Evolutionary conservation across 2,797 vertebrate genomes (phyloP), one percentile per base, ranked within the genome.

Genomic region (Oreonectes daqikongensis): DNA sequence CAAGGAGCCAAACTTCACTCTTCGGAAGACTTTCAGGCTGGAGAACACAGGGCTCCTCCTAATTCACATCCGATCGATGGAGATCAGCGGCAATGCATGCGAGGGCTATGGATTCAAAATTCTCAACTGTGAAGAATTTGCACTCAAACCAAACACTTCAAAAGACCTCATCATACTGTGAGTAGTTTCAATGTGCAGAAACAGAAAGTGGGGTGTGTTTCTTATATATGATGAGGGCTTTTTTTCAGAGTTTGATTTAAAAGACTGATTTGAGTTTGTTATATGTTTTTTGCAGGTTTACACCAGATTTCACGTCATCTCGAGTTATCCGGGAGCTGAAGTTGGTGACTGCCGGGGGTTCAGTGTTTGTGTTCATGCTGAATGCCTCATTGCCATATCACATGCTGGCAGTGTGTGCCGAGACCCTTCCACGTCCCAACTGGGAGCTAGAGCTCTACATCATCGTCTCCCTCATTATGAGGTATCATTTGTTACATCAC

Each of bases 41-140:
- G 98, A 99, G 84, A 99, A 99, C 84, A 95, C 93, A 0, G 98
- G 97, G 28, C 88, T 96, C 85, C 96, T 99, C 81, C 94, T 94
- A 3, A 93, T 99, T 85, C 93, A 90, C 79, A 88, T 99, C 86
- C 92, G 91, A 81, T 92, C 94, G 0, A 93, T 95, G 79, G 95
- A 97, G 90, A 96, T 99, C 90, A 97, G 96, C 80, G 97, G 96
- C 24, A 95, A 95, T 57, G 79, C 89, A 0, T 99, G 98, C 82
- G 96, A 98, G 90, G 98, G 97, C 86, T 99, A 96, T 46, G 98
- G 97, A 90, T 99, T 99, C 91, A 99, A 98, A 93, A 92, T 99
- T 88, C 91, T 98, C 89, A 97, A 95, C 88, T 99, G 98, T 92
- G 94, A 98, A 71, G 96, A 95, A 86, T 98, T 99, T 94, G 84